Evolutionary conservation across 2,113 vertebrate species (phyloP), one percentile per base, ranked within the genome.

Genomic region (Urocolius indicus): DNA sequence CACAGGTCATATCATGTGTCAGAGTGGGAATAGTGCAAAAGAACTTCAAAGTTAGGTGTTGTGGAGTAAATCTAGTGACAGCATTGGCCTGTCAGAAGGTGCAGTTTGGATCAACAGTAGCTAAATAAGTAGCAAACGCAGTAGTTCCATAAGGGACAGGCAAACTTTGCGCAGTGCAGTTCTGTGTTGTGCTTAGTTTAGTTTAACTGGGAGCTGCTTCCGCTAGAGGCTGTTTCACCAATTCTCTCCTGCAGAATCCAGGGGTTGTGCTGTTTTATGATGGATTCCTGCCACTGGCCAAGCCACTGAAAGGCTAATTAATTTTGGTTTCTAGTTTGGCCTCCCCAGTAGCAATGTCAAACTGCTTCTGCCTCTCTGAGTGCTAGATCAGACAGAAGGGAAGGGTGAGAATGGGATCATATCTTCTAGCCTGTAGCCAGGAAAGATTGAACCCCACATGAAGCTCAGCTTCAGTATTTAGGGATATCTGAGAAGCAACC

Each of bases 141-240:
- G 24, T 26, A 9, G 26, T 24, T 77, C 23, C 46, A 23, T 36
- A 30, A 58, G 45, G 46, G 46, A 22, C 32, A n/a, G 22, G 49
- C 4, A 24, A 19, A 82, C 38, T 4, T 71, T 30, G 17, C 20
- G 59, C 24, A n/a, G 12, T 10, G 11, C 0, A 0, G 34, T 57
- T 81, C 58, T 61, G 30, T 19, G 32, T n/a, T 84, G 16, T 45
- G n/a, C 22, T 89, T 62, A 43, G 20, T 54, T 46, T 32, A 45
- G 12, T 58, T 66, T 71, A 34, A 38, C 13, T 22, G 32, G 5
- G 7, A 19, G 13, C 26, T 89, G 18, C 30, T 74, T 61, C 48
- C 27, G 10, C 16, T 58, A 3, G n/a, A 54, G 24, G 13, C 61
- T 67, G 2, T 46, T 78, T 49, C 16, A n/a, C 21, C 9, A 19